A percentile compares a stretch with the other conserved stretches of the same genome.
These are phyloP conservation scores for Microcebus lehilahytsara DNA, from an alignment of 2,113 vertebrate species.

Conservation along the genomic window DNA sequence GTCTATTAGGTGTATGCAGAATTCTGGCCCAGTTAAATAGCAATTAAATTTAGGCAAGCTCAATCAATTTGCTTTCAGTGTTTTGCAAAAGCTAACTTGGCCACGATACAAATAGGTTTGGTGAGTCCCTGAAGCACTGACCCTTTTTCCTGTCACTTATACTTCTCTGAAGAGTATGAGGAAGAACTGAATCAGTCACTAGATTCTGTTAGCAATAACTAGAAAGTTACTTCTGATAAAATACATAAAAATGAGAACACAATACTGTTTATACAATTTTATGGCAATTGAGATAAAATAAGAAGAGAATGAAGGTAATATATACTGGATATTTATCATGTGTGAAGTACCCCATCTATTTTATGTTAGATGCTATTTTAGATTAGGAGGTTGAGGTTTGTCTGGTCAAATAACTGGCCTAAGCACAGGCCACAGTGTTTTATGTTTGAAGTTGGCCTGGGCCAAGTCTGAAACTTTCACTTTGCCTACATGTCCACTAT, in stretches of 20 bases:
- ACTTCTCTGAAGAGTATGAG: not conserved
- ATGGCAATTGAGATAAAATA: not conserved
- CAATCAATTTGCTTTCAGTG: not conserved
- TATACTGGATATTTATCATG: not conserved
- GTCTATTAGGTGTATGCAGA: not conserved
- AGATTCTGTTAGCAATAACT: not conserved
- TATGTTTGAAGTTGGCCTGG: not conserved
- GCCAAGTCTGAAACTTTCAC: not conserved
- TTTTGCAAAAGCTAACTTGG: slow-evolving; percentile 34
- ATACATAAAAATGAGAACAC: not conserved
- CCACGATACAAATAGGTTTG: not conserved
- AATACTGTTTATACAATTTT: not conserved
- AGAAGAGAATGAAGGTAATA: not conserved
- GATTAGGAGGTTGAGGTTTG: not conserved
- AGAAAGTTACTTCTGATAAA: not conserved
- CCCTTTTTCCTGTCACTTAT: not conserved
- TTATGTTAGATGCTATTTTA: not conserved
- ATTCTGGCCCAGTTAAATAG: not conserved
- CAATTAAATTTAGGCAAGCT: not conserved
- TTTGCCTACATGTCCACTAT: not conserved
- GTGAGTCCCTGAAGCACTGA: not conserved
- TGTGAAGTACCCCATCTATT: not conserved
- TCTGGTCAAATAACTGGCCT: not conserved
- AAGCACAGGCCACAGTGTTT: not conserved
- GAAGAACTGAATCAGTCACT: not conserved